phyloP scores from a whole-genome alignment of 2,888 invertebrate species.

The Diloba caeruleocephala region DNA sequence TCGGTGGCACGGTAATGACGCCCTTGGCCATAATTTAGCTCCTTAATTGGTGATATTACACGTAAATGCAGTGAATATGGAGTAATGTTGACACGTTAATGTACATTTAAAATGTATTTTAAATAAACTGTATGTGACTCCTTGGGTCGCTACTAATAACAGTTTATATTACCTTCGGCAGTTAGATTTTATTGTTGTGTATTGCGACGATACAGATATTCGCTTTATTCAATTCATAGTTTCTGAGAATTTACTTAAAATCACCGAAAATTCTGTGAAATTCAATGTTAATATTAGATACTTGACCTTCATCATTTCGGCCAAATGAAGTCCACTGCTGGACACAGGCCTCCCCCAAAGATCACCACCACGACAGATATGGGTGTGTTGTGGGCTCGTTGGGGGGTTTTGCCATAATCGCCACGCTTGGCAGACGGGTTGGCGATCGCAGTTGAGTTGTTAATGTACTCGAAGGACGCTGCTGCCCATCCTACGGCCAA shows the following conservation, averaged over 20 bases:
- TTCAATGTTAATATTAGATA: too few species aligned
- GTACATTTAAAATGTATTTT: conserved; percentile 62
- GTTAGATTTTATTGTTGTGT: conserved; percentile 46
- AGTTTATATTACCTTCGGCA: conserved; percentile 42
- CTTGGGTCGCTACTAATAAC: conserved; percentile 49
- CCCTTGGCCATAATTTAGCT: conserved; percentile 44
- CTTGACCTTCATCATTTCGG: too few species aligned
- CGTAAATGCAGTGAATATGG: conserved; percentile 58
- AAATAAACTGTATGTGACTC: conserved; percentile 56
- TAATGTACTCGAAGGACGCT: too few species aligned
- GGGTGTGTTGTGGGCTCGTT: too few species aligned
- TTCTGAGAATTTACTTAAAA: conserved; percentile 35
- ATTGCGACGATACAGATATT: conserved; percentile 39
- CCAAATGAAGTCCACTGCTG: too few species aligned
- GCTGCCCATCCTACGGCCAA: too few species aligned
- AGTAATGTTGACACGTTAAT: conserved; percentile 64
- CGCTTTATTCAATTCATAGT: conserved; percentile 15
- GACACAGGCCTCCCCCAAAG: too few species aligned
- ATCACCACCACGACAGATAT: too few species aligned
- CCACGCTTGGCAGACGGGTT: too few species aligned
- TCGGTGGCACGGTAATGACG: conserved; percentile 41
- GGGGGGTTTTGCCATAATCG: too few species aligned
- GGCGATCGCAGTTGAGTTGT: too few species aligned
- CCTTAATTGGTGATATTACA: conserved; percentile 59
- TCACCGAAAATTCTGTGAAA: too few species aligned